Conservation (phyloP, 2,113 vertebrate species). For the Equus przewalskii region DNA sequence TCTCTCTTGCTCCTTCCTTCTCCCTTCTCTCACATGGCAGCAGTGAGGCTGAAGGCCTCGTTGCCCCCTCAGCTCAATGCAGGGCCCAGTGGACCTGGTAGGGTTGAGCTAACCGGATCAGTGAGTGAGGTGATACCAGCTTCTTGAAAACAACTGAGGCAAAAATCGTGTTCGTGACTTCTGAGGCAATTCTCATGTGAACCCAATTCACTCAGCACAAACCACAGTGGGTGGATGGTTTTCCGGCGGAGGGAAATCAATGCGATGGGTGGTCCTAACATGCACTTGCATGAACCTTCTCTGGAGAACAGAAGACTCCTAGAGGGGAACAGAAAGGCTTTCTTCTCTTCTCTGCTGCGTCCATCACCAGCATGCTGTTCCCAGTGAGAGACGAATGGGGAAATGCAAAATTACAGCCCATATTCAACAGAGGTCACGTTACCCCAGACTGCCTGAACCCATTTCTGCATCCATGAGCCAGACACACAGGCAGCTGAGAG, state of each 20-base stretch:
- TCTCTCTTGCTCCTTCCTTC: background rate
- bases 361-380: background rate
- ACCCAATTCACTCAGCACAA: background rate
- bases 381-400: background rate
- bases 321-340: background rate
- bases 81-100: no score
- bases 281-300: accelerated
- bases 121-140: accelerated
- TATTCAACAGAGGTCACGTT: background rate
- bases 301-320: background rate
- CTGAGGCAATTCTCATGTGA: background rate
- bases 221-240: no score
- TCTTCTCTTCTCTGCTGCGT: background rate
- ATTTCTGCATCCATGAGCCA: background rate
- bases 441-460: background rate
- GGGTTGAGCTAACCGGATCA: no score
- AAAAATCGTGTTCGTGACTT: background rate
- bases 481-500: background rate
- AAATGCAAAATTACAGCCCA: background rate
- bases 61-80: no score
- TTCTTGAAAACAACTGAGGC: background rate
- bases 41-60: no score
- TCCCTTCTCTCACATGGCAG: background rate
- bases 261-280: accelerated
- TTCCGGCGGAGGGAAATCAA: accelerated